Percentiles rank a stretch among this genome's conserved stretches.
phyloP scores from a whole-genome alignment of 2,888 invertebrate genomes.

The Isotomurus palustris region DNA sequence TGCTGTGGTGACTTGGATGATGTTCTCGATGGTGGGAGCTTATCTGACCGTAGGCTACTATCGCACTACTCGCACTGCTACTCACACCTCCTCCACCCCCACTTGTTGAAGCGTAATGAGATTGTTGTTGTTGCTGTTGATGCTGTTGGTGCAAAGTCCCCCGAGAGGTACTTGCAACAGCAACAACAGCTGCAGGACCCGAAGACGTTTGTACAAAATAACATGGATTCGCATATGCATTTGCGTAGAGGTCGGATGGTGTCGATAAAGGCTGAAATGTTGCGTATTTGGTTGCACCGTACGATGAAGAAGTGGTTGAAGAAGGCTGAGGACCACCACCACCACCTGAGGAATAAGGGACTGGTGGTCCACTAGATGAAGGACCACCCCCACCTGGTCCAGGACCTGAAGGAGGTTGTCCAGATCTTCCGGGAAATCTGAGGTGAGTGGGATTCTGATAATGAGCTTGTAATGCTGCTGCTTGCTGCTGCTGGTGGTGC shows the following conservation, averaged over 20 bases:
- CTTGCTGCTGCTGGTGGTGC: conserved; percentile 13
- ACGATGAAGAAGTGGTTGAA: conserved; percentile 30
- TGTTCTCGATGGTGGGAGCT: conserved; percentile 11
- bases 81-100: no score
- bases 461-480: conserved; percentile 15
- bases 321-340: conserved; percentile 10
- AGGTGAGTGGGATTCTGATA: conserved; percentile 31
- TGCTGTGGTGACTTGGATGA: conserved; percentile 14
- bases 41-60: conserved; percentile 11
- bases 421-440: conserved; percentile 5
- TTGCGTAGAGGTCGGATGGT: conserved; percentile 14
- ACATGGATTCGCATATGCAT: conserved; percentile 7
- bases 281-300: conserved; percentile 30
- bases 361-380: conserved; percentile 10
- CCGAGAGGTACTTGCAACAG: no score
- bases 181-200: no score
- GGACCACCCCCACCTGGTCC: conserved; percentile 22
- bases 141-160: conserved; percentile 6
- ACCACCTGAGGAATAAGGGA: conserved; percentile 25
- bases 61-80: no score
- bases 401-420: no score
- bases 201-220: background rate
- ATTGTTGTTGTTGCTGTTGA: conserved; percentile 22
- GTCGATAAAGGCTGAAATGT: conserved; percentile 30
- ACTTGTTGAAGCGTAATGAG: background rate